These are phyloP conservation scores for Polydrusus tereticollis DNA, from an alignment of 2,888 invertebrate genomes.

Conservation along the genomic window DNA sequence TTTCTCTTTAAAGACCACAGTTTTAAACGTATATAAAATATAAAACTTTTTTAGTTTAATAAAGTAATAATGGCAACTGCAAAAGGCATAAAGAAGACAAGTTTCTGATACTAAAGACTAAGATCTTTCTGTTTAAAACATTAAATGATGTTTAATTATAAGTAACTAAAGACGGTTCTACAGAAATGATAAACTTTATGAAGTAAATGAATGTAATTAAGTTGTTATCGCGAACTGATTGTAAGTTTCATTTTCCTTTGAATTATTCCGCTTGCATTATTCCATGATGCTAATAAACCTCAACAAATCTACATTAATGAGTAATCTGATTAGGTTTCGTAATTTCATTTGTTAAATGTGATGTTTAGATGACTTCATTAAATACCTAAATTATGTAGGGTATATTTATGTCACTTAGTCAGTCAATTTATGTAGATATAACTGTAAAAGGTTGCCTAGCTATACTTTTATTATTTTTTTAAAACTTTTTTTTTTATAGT, in stretches of 20 bases:
- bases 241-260: conserved; percentile 4
- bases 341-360: background rate
- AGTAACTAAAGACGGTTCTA: background rate
- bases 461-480: too few species aligned
- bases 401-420: too few species aligned
- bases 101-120: background rate
- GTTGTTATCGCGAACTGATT: conserved; percentile 1
- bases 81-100: too few species aligned
- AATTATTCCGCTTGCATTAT: conserved; percentile 1
- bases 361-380: background rate
- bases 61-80: too few species aligned
- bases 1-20: background rate
- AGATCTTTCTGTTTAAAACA: background rate
- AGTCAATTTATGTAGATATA: too few species aligned
- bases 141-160: background rate
- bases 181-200: conserved; percentile 10
- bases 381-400: too few species aligned
- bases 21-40: too few species aligned
- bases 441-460: too few species aligned
- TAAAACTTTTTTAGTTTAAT: too few species aligned
- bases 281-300: background rate
- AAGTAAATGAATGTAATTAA: conserved; percentile 6
- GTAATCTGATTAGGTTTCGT: background rate
- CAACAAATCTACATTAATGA: background rate
- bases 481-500: too few species aligned